Percentiles rank a stretch among this genome's conserved stretches.
These are phyloP conservation scores for Sarcophaga peregrina DNA, from an alignment of 1,140 invertebrate genomes.

Conservation along the genomic window DNA sequence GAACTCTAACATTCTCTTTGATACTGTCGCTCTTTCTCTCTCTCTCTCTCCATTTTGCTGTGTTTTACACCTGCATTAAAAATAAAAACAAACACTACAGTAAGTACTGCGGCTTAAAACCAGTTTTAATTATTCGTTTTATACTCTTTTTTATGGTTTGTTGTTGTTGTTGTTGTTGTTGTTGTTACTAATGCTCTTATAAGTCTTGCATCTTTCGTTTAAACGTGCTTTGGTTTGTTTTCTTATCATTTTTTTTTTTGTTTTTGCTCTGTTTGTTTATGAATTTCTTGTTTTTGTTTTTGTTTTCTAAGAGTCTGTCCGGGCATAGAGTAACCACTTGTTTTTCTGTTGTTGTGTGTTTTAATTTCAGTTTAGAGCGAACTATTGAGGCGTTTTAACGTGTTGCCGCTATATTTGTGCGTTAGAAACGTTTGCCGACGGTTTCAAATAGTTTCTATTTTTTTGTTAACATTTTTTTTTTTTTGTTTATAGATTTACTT, in stretches of 20 bases:
- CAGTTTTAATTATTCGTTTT: not conserved
- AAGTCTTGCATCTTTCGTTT: not conserved
- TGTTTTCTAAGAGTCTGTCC: not conserved
- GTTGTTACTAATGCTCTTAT: not conserved
- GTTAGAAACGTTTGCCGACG: conserved; percentile 22
- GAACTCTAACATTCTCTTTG: not conserved
- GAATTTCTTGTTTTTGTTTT: not conserved
- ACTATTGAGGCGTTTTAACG: conserved; percentile 40
- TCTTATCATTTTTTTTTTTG: not conserved
- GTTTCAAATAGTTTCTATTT: conserved; percentile 10
- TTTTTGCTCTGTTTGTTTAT: not conserved
- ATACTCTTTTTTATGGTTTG: not conserved
- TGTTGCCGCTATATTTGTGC: conserved; percentile 34
- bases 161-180: not conserved
- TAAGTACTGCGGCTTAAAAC: not conserved
- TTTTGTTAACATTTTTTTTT: conserved; percentile 3
- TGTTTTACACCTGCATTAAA: conserved; percentile 27
- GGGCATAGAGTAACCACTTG: conserved; percentile 14
- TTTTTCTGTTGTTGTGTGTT: conserved; percentile 18
- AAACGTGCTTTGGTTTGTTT: conserved; percentile 3
- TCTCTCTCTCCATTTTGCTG: not conserved
- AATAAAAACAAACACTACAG: conserved; percentile 13
- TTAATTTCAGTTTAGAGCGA: conserved; percentile 35
- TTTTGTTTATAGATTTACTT: not conserved
- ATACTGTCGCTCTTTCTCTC: not conserved